Evolutionary conservation across 1,140 invertebrate genomes (phyloP).

Genomic region (Nixonia krombeini): DNA sequence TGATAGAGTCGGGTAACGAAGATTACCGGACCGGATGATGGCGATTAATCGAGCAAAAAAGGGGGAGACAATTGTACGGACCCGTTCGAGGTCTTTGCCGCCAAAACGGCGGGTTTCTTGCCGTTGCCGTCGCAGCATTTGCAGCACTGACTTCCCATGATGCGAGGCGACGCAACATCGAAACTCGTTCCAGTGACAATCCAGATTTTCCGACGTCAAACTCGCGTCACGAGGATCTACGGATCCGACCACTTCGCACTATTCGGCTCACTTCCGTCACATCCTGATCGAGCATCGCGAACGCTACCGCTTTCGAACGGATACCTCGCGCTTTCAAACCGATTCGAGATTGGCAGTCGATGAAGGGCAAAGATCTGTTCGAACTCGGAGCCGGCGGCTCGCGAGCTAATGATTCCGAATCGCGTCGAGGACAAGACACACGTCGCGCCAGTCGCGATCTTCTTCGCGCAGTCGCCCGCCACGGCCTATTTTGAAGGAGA

Average conservation of each 20-base stretch:
- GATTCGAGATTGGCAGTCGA: constrained; percentile 24
- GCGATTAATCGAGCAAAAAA: too few relatives aligned
- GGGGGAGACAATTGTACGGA: constrained; percentile 16
- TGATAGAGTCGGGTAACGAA: too few relatives aligned
- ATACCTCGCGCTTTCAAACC: neutral
- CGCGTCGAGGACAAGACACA: constrained; percentile 16
- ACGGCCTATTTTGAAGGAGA: constrained; percentile 42
- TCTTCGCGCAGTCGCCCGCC: constrained; percentile 37
- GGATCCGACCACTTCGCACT: constrained; percentile 1
- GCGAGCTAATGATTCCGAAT: constrained; percentile 34
- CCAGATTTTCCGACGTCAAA: constrained; percentile 14
- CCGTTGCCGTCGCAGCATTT: constrained; percentile 65
- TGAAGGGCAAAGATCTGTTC: constrained; percentile 40
- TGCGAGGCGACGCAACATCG: constrained; percentile 6
- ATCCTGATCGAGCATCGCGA: too few relatives aligned
- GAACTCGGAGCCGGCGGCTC: constrained; percentile 42
- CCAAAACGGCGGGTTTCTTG: constrained; percentile 54
- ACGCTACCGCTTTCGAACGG: neutral
- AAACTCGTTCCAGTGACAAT: constrained; percentile 9
- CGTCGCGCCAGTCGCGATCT: constrained; percentile 40
- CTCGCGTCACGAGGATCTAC: neutral
- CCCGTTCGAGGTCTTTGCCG: constrained; percentile 44
- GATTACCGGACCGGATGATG: too few relatives aligned
- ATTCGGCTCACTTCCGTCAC: constrained; percentile 17
- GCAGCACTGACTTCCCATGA: constrained; percentile 74